Evolutionary conservation across 2,797 vertebrate genomes (phyloP).

Genomic region (Diplodus puntazzo): DNA sequence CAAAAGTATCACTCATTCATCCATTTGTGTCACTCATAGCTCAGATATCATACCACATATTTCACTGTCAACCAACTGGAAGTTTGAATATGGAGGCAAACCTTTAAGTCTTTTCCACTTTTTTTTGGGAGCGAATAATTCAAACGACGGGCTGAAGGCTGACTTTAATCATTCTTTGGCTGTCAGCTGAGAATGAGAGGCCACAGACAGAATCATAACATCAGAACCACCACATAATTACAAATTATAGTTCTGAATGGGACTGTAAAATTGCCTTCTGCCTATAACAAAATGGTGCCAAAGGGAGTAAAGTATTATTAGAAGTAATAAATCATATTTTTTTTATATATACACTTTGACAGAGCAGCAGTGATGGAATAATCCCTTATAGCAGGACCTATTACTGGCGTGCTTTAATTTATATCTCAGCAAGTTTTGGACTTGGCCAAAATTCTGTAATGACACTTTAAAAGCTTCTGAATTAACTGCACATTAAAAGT

Average conservation of each 20-base stretch:
- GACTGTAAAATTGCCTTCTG: conserved; percentile 62
- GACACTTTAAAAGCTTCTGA: too few relatives aligned
- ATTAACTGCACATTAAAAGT: too few relatives aligned
- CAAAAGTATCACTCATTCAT: conserved; percentile 11
- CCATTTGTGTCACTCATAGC: conserved; percentile 9
- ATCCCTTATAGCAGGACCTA: background rate
- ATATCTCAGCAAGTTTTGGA: background rate
- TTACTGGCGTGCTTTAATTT: conserved; percentile 1
- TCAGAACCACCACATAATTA: conserved; percentile 70
- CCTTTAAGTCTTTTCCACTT: conserved; percentile 12
- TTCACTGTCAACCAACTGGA: conserved; percentile 23
- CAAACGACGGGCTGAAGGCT: conserved; percentile 61
- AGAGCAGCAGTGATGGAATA: conserved; percentile 2
- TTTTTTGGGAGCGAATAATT: conserved; percentile 61
- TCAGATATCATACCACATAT: conserved; percentile 15
- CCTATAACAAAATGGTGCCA: conserved; percentile 61
- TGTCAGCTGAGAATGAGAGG: conserved; percentile 53
- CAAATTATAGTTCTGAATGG: conserved; percentile 66
- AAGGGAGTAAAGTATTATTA: conserved; percentile 53
- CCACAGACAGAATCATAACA: conserved; percentile 67
- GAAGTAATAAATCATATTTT: conserved; percentile 34
- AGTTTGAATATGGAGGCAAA: conserved; percentile 36
- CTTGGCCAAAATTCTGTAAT: too few relatives aligned
- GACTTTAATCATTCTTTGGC: conserved; percentile 70
- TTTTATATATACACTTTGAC: conserved; percentile 1